Conservation (phyloP, 2,113 vertebrate species). For the Cygnus atratus region DNA sequence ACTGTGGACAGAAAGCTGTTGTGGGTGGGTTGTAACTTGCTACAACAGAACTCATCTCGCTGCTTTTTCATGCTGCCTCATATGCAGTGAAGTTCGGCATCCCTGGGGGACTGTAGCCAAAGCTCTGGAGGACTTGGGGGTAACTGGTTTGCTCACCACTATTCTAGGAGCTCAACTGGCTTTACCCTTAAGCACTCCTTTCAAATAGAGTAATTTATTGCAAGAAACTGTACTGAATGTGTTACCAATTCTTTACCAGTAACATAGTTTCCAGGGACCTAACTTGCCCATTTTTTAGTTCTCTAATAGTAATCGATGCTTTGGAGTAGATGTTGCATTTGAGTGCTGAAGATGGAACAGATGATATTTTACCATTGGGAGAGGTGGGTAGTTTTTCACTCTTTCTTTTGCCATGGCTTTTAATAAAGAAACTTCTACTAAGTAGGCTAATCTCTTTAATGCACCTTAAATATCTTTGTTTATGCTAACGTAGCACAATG, state of each 20-base stretch:
- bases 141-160: not conserved
- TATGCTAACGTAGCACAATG: not conserved
- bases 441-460: not conserved
- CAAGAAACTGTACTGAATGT: not conserved
- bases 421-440: not conserved
- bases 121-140: not conserved
- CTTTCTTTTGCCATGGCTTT: not conserved
- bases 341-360: not conserved
- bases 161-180: not conserved
- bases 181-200: not conserved
- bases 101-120: not conserved
- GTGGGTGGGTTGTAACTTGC: not conserved
- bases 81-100: not conserved
- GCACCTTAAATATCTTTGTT: not conserved
- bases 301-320: not conserved
- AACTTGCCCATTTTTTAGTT: not conserved
- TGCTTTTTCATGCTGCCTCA: not conserved
- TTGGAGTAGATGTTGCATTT: not conserved
- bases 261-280: not conserved
- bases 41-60: not conserved
- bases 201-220: not conserved
- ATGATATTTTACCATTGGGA: not conserved
- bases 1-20: not conserved
- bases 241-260: not conserved
- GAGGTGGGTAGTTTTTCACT: not conserved